Percentiles rank a stretch among this genome's conserved stretches.
These are phyloP conservation scores for Riparia riparia DNA, from an alignment of 2,113 vertebrate species.

Conservation along the genomic window DNA sequence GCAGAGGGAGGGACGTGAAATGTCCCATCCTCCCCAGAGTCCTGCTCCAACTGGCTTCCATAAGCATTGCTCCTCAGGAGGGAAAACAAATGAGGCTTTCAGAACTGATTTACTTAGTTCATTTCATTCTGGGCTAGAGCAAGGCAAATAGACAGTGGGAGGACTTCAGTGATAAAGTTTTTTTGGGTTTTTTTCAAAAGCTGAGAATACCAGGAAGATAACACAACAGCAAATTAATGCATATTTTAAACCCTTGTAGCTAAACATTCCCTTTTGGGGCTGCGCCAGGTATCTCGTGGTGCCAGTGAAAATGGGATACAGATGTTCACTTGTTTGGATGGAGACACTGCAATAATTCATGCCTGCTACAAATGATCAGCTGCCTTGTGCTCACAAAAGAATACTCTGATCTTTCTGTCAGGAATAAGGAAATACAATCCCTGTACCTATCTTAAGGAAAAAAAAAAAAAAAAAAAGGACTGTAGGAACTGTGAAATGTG, in stretches of 20 bases:
- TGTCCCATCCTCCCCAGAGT: background rate
- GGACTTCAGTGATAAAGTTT: slow-evolving; percentile 36
- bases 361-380: slow-evolving; percentile 47
- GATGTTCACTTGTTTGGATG: slow-evolving; percentile 72
- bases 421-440: background rate
- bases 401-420: background rate
- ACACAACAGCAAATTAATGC: slow-evolving; percentile 64
- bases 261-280: slow-evolving; percentile 64
- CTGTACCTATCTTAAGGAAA: background rate
- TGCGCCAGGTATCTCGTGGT: slow-evolving; percentile 60
- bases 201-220: slow-evolving; percentile 56
- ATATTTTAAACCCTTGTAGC: slow-evolving; percentile 66
- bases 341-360: slow-evolving; percentile 66
- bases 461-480: background rate
- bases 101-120: slow-evolving; percentile 32
- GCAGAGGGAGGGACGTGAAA: background rate
- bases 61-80: background rate
- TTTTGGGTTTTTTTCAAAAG: background rate
- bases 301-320: slow-evolving; percentile 75
- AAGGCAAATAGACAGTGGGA: slow-evolving; percentile 47
- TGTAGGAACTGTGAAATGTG: background rate
- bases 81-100: slow-evolving; percentile 51
- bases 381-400: background rate
- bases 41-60: background rate
- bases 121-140: slow-evolving; percentile 11